Conservation (phyloP, 1,140 invertebrate species). For the Solenopsis invicta region DNA sequence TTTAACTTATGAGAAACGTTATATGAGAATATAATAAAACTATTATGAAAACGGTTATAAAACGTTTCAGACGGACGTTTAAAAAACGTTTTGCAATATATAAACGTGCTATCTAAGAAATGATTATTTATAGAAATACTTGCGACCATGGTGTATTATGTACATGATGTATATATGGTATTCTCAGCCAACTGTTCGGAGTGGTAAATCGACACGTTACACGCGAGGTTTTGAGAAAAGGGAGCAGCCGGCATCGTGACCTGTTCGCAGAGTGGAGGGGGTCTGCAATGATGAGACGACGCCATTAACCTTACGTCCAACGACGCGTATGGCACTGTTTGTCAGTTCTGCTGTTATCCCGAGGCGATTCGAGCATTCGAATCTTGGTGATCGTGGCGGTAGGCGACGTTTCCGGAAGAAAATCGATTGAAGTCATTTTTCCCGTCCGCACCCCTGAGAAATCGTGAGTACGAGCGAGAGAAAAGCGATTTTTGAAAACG, state of each 20-base stretch:
- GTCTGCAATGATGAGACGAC: conserved; percentile 10
- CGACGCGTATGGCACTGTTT: conserved; percentile 48
- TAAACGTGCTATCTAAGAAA: background rate
- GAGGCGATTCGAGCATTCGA: conserved; percentile 48
- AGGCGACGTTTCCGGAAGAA: background rate
- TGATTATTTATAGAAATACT: background rate
- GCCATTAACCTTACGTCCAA: conserved; percentile 63
- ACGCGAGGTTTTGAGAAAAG: conserved; percentile 12
- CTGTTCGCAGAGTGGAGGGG: conserved; percentile 48
- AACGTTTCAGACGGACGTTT: too few species aligned
- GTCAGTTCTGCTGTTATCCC: background rate
- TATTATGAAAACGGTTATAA: too few species aligned
- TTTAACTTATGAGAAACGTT: too few species aligned
- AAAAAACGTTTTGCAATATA: too few species aligned
- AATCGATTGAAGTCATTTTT: background rate
- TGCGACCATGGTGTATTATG: background rate
- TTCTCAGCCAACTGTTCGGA: background rate
- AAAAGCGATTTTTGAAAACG: background rate
- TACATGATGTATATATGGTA: background rate
- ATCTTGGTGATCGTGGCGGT: conserved; percentile 40
- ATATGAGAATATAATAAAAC: too few species aligned
- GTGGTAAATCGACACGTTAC: background rate
- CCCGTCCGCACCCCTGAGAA: background rate
- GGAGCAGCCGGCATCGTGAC: conserved; percentile 41
- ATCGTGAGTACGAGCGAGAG: conserved; percentile 31